Conservation (phyloP, 2,888 invertebrate genomes). For the Ennomos quercinarius region DNA sequence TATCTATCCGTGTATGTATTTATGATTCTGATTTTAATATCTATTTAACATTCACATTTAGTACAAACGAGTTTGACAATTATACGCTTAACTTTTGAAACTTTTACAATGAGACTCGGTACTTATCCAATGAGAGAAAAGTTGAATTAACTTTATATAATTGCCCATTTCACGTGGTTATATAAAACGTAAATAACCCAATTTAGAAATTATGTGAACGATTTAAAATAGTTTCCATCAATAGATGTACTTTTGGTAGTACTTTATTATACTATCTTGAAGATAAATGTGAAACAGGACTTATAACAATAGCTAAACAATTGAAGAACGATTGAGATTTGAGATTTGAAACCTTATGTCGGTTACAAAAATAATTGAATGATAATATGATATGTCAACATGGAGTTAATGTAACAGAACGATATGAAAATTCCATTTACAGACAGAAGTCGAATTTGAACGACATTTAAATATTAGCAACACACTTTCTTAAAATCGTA, state of each 20-base stretch:
- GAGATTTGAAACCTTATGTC: too few species aligned
- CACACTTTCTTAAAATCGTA: constrained; percentile 74
- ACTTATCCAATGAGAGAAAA: constrained; percentile 22
- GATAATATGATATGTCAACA: constrained; percentile 52
- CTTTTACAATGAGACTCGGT: constrained; percentile 28
- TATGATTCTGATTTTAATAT: constrained; percentile 31
- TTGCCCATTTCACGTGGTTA: neutral
- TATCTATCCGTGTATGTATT: constrained; percentile 28
- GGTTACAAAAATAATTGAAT: too few species aligned
- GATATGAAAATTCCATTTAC: constrained; percentile 37
- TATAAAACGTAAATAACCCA: neutral
- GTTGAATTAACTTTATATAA: constrained; percentile 2
- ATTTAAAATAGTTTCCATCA: too few species aligned
- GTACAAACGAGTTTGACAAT: constrained; percentile 36
- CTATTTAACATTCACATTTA: constrained; percentile 37
- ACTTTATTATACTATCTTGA: too few species aligned
- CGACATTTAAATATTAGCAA: constrained; percentile 74
- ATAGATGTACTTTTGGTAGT: too few species aligned
- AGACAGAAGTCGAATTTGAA: constrained; percentile 69
- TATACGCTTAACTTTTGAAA: constrained; percentile 38
- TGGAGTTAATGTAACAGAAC: constrained; percentile 48
- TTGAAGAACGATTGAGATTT: too few species aligned
- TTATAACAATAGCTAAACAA: too few species aligned
- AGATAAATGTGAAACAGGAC: too few species aligned
- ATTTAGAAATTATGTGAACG: too few species aligned